Evolutionary conservation across 2,888 invertebrate species (phyloP).

Genomic region (Caenorhabditis japonica): DNA sequence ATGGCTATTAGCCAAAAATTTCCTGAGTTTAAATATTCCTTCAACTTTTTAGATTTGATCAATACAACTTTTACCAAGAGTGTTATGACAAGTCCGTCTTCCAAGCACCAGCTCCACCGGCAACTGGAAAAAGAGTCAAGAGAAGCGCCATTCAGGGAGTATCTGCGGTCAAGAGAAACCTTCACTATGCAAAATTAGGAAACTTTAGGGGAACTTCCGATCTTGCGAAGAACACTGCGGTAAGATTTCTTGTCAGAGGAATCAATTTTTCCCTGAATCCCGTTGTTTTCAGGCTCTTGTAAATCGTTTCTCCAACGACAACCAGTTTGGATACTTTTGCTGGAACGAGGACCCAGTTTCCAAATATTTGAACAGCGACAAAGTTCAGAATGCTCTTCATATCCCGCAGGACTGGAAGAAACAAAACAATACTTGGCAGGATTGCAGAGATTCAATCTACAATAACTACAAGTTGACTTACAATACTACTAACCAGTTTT

Average conservation of each 20-base stretch:
- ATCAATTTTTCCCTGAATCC: no score
- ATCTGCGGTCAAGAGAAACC: slow-evolving; percentile 20
- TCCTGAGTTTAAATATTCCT: no score
- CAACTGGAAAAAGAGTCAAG: slow-evolving; percentile 35
- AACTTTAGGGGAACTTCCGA: slow-evolving; percentile 41
- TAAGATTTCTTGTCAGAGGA: slow-evolving; percentile 15
- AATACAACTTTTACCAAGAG: slow-evolving; percentile 73
- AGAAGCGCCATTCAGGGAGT: slow-evolving; percentile 34
- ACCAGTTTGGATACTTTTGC: slow-evolving; percentile 70
- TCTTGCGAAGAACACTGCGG: slow-evolving; percentile 52
- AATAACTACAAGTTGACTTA: slow-evolving; percentile 59
- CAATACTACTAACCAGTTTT: slow-evolving; percentile 58
- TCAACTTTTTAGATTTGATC: slow-evolving; percentile 56
- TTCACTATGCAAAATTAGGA: slow-evolving; percentile 16
- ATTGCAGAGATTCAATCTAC: slow-evolving; percentile 65
- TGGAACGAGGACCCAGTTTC: slow-evolving; percentile 70
- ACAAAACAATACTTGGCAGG: slow-evolving; percentile 59
- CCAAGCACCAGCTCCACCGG: slow-evolving; percentile 48
- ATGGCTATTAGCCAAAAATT: no score
- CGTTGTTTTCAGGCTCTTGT: slow-evolving; percentile 58
- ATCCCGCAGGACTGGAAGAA: slow-evolving; percentile 63
- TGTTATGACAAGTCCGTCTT: slow-evolving; percentile 62
- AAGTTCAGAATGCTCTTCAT: slow-evolving; percentile 63
- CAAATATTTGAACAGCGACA: slow-evolving; percentile 64
- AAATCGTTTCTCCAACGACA: slow-evolving; percentile 69